A percentile compares a stretch with the other conserved stretches of the same genome.
These are phyloP conservation scores for Phataginus tetradactyla DNA, from an alignment of 2,797 vertebrate species.

Conservation along the genomic window DNA sequence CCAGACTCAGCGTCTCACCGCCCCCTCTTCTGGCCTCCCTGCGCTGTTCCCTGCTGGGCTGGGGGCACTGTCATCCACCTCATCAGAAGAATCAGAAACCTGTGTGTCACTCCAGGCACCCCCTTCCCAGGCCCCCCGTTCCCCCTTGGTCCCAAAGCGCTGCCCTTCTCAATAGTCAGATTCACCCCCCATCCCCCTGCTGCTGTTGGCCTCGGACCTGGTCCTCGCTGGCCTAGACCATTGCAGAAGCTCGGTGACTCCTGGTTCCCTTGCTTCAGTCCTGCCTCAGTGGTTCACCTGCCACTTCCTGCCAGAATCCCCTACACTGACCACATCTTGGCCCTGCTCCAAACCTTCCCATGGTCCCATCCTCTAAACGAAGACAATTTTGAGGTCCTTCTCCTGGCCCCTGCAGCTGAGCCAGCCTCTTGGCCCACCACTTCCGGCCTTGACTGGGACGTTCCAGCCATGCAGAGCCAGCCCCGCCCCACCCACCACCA, in stretches of 20 bases:
- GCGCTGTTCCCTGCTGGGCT: neutral
- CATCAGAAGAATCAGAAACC: neutral
- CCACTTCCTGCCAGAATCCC: neutral
- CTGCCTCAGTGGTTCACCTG: neutral
- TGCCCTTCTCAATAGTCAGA: neutral
- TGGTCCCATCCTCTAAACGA: neutral
- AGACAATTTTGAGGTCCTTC: neutral
- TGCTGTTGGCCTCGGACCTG: neutral
- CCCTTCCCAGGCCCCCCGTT: neutral
- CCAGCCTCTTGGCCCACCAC: neutral
- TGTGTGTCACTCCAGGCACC: fast-evolving
- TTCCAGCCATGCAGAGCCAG: neutral
- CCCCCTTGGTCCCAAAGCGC: neutral
- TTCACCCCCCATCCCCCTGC: neutral
- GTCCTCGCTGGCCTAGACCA: neutral
- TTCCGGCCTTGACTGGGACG: neutral
- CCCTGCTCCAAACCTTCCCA: neutral
- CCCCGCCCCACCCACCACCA: neutral
- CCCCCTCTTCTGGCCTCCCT: neutral
- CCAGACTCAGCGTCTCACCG: neutral
- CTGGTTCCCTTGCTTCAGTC: fast-evolving
- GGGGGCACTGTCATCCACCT: fast-evolving
- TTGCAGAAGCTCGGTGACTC: neutral
- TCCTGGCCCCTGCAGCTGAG: fast-evolving
- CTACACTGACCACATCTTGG: neutral